These are phyloP conservation scores for Gortyna flavago DNA, from an alignment of 2,888 invertebrate species.

Conservation along the genomic window DNA sequence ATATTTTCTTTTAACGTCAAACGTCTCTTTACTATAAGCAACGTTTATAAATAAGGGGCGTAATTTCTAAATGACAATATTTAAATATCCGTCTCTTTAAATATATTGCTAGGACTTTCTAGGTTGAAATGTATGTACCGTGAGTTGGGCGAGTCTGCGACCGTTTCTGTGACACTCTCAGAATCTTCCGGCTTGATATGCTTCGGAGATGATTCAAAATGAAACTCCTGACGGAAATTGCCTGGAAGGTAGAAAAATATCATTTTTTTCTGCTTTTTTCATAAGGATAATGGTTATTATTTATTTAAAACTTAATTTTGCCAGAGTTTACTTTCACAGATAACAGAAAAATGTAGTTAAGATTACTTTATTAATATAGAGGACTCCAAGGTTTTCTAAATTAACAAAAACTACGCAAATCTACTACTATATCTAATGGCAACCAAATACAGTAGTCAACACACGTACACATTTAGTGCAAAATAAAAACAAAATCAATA, in stretches of 20 bases:
- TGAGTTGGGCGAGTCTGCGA: constrained; percentile 79
- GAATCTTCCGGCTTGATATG: constrained; percentile 79
- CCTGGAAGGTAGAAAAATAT: constrained; percentile 73
- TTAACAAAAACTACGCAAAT: neutral
- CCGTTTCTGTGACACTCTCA: constrained; percentile 72
- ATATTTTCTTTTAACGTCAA: no score
- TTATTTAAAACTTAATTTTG: neutral
- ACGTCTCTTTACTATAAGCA: neutral
- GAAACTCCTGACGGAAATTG: constrained; percentile 85
- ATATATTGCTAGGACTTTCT: constrained; percentile 80
- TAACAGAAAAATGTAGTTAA: neutral
- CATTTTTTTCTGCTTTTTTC: neutral
- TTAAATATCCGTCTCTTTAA: constrained; percentile 87
- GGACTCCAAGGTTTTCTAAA: neutral
- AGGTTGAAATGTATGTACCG: constrained; percentile 85
- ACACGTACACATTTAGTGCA: constrained; percentile 43
- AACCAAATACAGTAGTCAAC: neutral
- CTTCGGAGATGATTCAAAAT: constrained; percentile 85
- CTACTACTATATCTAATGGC: constrained; percentile 14
- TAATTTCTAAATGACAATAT: neutral
- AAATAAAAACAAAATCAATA: constrained; percentile 71
- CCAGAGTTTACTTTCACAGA: neutral
- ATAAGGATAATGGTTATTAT: neutral
- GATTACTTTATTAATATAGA: neutral
- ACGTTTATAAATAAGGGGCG: neutral